Conservation (phyloP, 2,113 vertebrate genomes). For the Ammodytes dubius region DNA sequence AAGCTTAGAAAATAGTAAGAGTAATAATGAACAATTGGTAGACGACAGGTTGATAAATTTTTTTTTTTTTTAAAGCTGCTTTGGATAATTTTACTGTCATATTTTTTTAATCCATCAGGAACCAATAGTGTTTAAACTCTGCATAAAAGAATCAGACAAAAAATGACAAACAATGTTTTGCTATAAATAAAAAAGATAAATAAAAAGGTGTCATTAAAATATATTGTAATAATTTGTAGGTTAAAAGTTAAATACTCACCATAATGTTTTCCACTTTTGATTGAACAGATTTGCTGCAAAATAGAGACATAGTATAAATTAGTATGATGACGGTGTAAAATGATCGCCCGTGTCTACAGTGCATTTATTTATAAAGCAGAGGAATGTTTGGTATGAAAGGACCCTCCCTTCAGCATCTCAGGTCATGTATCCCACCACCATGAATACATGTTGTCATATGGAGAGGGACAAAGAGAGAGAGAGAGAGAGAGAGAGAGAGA, state of each 20-base stretch:
- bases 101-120: neutral
- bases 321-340: constrained; percentile 77
- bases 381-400: constrained; percentile 80
- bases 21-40: no score
- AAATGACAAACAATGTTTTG: neutral
- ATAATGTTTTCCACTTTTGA: constrained; percentile 99
- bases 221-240: neutral
- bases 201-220: neutral
- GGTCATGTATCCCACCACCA: constrained; percentile 78
- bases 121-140: neutral
- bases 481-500: no score
- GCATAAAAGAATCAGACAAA: neutral
- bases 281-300: constrained; percentile 98
- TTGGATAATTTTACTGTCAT: no score
- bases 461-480: constrained; percentile 66
- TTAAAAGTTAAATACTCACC: constrained; percentile 88
- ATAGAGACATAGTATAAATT: constrained; percentile 78
- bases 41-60: neutral
- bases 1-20: no score
- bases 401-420: constrained; percentile 75
- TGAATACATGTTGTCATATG: constrained; percentile 78
- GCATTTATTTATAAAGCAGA: constrained; percentile 86
- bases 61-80: neutral
- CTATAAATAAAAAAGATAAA: neutral
- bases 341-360: constrained; percentile 75